Conservation (phyloP, 2,113 vertebrate species). For the Gallinago media region DNA sequence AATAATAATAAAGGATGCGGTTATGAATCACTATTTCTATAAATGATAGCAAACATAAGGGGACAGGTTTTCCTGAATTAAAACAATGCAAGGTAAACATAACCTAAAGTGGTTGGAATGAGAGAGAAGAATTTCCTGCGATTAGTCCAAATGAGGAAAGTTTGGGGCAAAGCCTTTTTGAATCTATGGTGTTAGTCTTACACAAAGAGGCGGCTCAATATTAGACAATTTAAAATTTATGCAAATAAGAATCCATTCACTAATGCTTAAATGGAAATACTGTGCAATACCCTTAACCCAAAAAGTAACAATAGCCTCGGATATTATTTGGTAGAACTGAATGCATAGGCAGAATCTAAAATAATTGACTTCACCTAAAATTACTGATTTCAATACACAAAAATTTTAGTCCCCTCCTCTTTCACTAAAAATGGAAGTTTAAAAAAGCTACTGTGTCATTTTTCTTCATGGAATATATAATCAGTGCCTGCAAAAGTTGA, state of each 20-base stretch:
- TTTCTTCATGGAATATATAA: not conserved
- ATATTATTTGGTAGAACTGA: not conserved
- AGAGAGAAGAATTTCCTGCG: not conserved
- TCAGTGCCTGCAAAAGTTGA: slow-evolving; percentile 7
- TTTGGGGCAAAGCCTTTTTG: not conserved
- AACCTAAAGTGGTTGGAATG: not conserved
- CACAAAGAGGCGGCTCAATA: not conserved
- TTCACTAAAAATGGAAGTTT: not conserved
- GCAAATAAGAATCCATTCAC: not conserved
- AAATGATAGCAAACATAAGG: not conserved
- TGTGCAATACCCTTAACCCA: not conserved
- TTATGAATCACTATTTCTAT: not conserved
- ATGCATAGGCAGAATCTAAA: not conserved
- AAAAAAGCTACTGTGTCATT: not conserved
- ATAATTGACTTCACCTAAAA: not conserved
- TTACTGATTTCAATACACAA: not conserved
- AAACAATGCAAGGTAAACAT: not conserved
- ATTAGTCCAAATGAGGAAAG: not conserved
- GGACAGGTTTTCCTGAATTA: not conserved
- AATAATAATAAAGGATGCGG: not conserved
- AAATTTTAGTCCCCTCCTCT: not conserved
- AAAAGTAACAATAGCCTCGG: not conserved
- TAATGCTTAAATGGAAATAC: not conserved
- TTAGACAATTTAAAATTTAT: not conserved
- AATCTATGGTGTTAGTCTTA: not conserved